phyloP scores from a whole-genome alignment of 2,113 vertebrate species.

The Phalacrocorax carbo region DNA sequence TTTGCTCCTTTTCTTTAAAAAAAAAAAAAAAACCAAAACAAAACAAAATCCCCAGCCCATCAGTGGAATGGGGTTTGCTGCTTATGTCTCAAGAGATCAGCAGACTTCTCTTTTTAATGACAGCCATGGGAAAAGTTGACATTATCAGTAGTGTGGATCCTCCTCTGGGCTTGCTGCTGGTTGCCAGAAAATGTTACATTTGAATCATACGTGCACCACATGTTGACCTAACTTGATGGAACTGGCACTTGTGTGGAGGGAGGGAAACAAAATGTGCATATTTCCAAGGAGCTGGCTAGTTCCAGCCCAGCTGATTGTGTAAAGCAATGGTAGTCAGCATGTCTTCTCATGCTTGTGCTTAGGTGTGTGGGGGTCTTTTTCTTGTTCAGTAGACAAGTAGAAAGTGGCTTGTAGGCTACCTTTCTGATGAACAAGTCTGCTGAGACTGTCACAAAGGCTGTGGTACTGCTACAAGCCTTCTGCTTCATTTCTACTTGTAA shows the following conservation, averaged over 20 bases:
- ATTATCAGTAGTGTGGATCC: neutral
- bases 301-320: neutral
- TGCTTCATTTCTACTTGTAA: neutral
- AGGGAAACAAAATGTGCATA: neutral
- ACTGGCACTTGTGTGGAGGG: neutral
- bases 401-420: neutral
- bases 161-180: neutral
- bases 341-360: neutral
- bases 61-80: neutral
- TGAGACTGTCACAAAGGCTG: neutral
- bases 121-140: neutral
- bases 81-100: neutral
- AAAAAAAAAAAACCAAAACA: neutral
- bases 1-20: neutral
- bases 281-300: neutral
- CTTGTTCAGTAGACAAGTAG: neutral
- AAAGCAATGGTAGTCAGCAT: neutral
- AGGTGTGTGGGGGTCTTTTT: accelerated
- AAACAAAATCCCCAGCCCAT: neutral
- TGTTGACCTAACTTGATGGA: conserved; percentile 28
- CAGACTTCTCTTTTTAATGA: neutral
- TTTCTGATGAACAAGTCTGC: neutral
- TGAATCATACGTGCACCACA: neutral
- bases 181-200: conserved; percentile 10
- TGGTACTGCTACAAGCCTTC: neutral